These are phyloP conservation scores for Ormyrus thymus DNA, from an alignment of 2,888 invertebrate genomes.

Conservation along the genomic window DNA sequence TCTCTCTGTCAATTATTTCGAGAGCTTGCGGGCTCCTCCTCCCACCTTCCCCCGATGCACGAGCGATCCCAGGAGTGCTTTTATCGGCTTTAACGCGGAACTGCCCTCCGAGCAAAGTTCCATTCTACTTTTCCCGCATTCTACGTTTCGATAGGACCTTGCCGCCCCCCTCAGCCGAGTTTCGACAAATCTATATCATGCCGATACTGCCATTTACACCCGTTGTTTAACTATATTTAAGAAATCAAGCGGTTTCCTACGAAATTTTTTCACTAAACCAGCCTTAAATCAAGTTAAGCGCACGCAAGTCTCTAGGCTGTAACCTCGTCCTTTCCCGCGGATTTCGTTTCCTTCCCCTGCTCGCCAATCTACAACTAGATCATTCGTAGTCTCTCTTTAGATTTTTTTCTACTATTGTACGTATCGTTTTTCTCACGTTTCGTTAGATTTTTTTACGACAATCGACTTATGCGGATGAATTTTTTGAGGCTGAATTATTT, in stretches of 20 bases:
- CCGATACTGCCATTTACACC: slow-evolving; percentile 70
- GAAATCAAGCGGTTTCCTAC: slow-evolving; percentile 65
- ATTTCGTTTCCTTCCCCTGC: slow-evolving; percentile 35
- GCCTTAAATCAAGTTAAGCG: slow-evolving; percentile 57
- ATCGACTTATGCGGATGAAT: slow-evolving; percentile 26
- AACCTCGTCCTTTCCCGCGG: slow-evolving; percentile 48
- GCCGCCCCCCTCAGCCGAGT: background rate
- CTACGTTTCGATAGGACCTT: slow-evolving; percentile 1
- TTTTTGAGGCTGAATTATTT: slow-evolving; percentile 34
- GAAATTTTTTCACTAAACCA: slow-evolving; percentile 59
- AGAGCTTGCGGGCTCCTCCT: no score
- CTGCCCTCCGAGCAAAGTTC: background rate
- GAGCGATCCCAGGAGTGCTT: slow-evolving; percentile 8
- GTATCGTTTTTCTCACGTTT: slow-evolving; percentile 19
- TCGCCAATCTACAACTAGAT: slow-evolving; percentile 49
- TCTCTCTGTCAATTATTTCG: slow-evolving; percentile 31
- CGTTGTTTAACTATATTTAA: slow-evolving; percentile 60
- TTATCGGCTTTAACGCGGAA: slow-evolving; percentile 2
- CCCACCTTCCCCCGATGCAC: slow-evolving; percentile 20
- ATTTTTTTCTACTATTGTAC: slow-evolving; percentile 33
- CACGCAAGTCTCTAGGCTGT: slow-evolving; percentile 32
- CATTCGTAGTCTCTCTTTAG: slow-evolving; percentile 40
- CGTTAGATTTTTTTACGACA: slow-evolving; percentile 48
- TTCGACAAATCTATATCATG: slow-evolving; percentile 65
- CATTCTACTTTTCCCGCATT: slow-evolving; percentile 3